These are phyloP conservation scores for Danaus chrysippus DNA, from an alignment of 2,888 invertebrate genomes.

Conservation along the genomic window DNA sequence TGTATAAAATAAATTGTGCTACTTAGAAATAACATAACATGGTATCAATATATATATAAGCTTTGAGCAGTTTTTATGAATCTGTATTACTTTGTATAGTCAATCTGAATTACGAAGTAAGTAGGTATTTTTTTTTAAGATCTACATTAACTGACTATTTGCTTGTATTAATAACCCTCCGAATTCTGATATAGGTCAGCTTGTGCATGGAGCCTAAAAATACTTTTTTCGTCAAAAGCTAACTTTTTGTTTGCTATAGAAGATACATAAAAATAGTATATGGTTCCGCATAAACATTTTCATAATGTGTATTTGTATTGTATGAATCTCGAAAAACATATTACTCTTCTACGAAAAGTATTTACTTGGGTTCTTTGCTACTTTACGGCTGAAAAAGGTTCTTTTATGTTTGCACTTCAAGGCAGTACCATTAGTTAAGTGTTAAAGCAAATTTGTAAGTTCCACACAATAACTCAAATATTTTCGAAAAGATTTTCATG, in stretches of 20 bases:
- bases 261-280: constrained; percentile 27
- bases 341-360: constrained; percentile 35
- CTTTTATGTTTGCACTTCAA: constrained; percentile 43
- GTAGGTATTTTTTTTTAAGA: too few relatives aligned
- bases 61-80: too few relatives aligned
- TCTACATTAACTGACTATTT: too few relatives aligned
- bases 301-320: constrained; percentile 32
- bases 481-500: constrained; percentile 32
- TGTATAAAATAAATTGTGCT: too few relatives aligned
- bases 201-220: constrained; percentile 21
- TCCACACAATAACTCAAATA: constrained; percentile 38
- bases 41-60: too few relatives aligned
- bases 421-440: constrained; percentile 47
- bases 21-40: too few relatives aligned
- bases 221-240: constrained; percentile 25
- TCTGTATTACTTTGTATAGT: too few relatives aligned
- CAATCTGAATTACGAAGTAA: too few relatives aligned
- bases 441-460: constrained; percentile 46
- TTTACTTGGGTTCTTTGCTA: constrained; percentile 47
- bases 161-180: constrained; percentile 5
- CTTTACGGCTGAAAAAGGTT: constrained; percentile 30
- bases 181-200: constrained; percentile 16
- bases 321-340: constrained; percentile 27
- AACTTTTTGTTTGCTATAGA: constrained; percentile 25
- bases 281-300: constrained; percentile 17